Conservation (phyloP, 1,140 invertebrate genomes). For the Batillaria attramentaria region DNA sequence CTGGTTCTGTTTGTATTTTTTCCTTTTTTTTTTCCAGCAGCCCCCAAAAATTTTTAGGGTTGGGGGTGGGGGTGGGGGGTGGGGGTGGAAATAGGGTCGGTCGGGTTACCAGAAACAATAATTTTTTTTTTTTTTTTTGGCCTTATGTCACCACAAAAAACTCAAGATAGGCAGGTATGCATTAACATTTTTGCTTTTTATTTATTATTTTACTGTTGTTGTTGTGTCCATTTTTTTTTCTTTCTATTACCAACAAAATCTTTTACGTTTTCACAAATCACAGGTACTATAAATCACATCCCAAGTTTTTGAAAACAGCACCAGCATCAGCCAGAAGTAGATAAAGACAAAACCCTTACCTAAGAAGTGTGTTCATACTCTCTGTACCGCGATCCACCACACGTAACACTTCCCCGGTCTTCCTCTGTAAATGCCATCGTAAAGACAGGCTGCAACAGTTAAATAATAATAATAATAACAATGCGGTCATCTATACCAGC, state of each 20-base stretch:
- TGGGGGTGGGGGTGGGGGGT: no score
- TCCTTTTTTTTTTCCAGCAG: no score
- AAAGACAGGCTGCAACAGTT: constrained; percentile 69
- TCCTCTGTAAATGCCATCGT: constrained; percentile 90
- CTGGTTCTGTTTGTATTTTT: no score
- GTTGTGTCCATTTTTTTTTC: not conserved
- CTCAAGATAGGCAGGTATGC: not conserved
- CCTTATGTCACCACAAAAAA: not conserved
- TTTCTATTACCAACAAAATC: not conserved
- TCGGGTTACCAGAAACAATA: no score
- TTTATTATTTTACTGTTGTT: not conserved
- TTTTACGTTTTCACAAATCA: not conserved
- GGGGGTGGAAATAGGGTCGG: no score
- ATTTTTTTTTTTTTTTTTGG: no score
- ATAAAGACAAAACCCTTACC: no score
- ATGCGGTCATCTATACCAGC: not conserved
- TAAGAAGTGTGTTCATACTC: constrained; percentile 92
- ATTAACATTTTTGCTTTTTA: not conserved
- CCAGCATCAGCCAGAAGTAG: not conserved
- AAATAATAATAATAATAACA: not conserved
- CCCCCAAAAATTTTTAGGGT: no score
- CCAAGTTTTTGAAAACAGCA: not conserved
- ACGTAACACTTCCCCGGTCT: constrained; percentile 95
- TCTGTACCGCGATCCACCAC: constrained; percentile 97
- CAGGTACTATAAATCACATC: not conserved